Evolutionary conservation across 2,113 vertebrate genomes (phyloP).

Genomic region (Panthera tigris): DNA sequence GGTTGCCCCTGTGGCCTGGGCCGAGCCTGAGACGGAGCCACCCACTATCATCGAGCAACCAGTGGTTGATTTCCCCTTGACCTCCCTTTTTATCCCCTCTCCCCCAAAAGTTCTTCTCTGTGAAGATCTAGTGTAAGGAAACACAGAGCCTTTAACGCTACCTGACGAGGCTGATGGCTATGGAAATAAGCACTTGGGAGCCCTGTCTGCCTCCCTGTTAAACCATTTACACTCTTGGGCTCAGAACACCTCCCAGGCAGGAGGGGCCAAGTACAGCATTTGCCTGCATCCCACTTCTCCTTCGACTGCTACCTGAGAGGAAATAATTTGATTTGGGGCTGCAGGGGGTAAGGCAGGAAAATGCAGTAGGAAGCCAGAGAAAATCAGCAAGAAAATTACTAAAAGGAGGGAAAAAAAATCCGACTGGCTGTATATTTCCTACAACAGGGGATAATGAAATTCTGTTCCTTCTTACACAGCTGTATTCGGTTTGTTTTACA

Average conservation of each 20-base stretch:
- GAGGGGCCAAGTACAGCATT: background rate
- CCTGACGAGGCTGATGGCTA: background rate
- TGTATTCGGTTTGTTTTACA: conserved; percentile 72
- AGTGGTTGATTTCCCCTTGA: background rate
- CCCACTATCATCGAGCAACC: rapidly evolving
- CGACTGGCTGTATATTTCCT: background rate
- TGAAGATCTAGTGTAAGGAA: background rate
- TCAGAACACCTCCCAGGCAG: background rate
- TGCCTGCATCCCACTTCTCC: background rate
- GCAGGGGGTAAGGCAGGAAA: background rate
- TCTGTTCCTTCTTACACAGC: conserved; percentile 47
- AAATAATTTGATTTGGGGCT: conserved; percentile 59
- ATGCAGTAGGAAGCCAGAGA: conserved; percentile 23
- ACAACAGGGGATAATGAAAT: conserved; percentile 65
- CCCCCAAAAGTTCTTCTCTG: background rate
- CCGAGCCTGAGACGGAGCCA: background rate
- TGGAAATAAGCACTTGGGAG: background rate
- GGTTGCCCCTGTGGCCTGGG: background rate
- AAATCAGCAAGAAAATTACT: conserved; percentile 62
- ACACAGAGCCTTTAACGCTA: background rate
- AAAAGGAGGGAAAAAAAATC: background rate
- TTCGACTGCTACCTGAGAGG: background rate
- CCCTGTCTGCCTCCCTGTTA: background rate
- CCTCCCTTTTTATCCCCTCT: background rate
- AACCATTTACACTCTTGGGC: background rate